These are phyloP conservation scores for Typhlichthys subterraneus DNA, from an alignment of 2,797 vertebrate species.

Conservation along the genomic window DNA sequence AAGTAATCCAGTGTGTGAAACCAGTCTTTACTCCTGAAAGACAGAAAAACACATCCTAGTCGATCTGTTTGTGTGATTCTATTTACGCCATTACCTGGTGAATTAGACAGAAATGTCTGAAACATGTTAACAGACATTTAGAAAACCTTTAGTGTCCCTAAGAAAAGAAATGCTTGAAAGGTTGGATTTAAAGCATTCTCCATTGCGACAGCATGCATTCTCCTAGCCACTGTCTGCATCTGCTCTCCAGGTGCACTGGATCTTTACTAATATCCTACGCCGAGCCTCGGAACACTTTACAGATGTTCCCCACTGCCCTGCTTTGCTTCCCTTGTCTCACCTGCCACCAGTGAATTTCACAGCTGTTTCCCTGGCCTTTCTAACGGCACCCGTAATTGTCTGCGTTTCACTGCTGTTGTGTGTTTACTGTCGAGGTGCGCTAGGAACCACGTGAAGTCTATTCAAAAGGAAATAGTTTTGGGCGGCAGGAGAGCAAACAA, in stretches of 20 bases:
- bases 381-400: constrained; percentile 20
- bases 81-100: background rate
- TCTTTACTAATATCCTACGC: constrained; percentile 10
- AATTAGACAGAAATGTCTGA: constrained; percentile 5
- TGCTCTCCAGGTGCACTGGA: constrained; percentile 5
- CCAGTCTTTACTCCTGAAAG: background rate
- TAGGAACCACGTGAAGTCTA: constrained; percentile 11
- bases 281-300: constrained; percentile 42
- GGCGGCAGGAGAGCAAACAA: constrained; percentile 10
- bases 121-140: constrained; percentile 8
- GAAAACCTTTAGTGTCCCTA: background rate
- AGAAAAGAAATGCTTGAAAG: constrained; percentile 28
- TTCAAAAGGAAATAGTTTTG: constrained; percentile 21
- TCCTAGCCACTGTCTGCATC: constrained; percentile 40
- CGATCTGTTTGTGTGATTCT: background rate
- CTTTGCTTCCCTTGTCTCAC: constrained; percentile 39
- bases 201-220: constrained; percentile 39
- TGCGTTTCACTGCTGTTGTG: constrained; percentile 10
- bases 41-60: background rate
- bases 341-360: constrained; percentile 27
- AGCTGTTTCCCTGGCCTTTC: constrained; percentile 46
- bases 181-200: constrained; percentile 38
- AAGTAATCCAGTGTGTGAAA: no score
- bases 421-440: constrained; percentile 5
- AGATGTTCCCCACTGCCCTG: constrained; percentile 49